Base-by-base conservation (phyloP, 2,113 vertebrate species). In the Pseudorasbora parva region DNA sequence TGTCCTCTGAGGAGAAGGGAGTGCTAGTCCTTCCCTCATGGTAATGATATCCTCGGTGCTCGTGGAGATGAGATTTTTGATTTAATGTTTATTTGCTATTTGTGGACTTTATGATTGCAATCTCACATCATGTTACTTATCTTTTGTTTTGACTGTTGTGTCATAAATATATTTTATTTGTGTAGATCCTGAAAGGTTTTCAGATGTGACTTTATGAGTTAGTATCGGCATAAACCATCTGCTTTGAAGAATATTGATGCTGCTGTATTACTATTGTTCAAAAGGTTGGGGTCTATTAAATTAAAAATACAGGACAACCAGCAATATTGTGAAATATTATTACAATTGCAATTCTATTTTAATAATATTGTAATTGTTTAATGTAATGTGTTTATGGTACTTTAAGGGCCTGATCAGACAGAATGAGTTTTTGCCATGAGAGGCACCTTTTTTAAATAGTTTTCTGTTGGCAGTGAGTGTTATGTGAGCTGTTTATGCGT, bases 1-100 rank as follows among this genome's bases (percentile, higher is more conserved):
- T 56, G 82, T 82, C 80, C 81, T 82, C 81, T 60, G 51, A 37
- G 80, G 69, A 64, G 43, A 64, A 66, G 43, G 37, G 77, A 79
- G 77, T 49, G 1, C 41, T 49, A 82, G 80, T 82, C 60, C 73
- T 60, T 78, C 75, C 57, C 73, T 82, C 21, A 17, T 15, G 9
- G 23, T 82, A 37, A 79, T 27, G 41, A 84, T 79, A 84, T 77
- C 56, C 12, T 75, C 12, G 2, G 15, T 8, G 14, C 17, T 56
- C 49, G 19, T 68, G 21, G 76, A 78, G 76, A 78, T 78, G 33
- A 23, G 33, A 78, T 66, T 79, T 47, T 79, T 64, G 41, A 64
- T 77, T 77, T 66, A 33, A 79, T 66, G 59, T 27, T 5, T 79
- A 30, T 79, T 49, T 79, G 23, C 59, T 30, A 45, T 30, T 64